Evolutionary conservation across 1,140 invertebrate species (phyloP), one percentile per base, ranked within the genome.

Genomic region (Microvelia longipes): DNA sequence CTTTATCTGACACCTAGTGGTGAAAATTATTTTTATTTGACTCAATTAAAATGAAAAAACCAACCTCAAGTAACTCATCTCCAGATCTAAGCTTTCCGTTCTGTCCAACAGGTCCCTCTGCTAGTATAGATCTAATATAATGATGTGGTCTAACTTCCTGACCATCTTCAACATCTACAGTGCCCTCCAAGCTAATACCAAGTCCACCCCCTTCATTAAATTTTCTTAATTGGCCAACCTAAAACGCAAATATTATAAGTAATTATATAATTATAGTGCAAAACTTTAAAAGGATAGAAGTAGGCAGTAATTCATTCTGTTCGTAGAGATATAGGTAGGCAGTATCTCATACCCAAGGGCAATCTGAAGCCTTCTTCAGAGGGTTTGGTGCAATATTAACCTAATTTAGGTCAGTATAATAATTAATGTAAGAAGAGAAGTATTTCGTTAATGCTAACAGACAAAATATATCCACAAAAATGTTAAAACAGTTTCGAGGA

Each of bases 11-110:
- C n/a, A n/a, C n/a, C n/a, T n/a, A n/a, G n/a, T n/a, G n/a, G n/a
- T n/a, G n/a, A n/a, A n/a, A n/a, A n/a, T n/a, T n/a, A n/a, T n/a
- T n/a, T n/a, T n/a, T n/a, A n/a, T n/a, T n/a, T n/a, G n/a, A n/a
- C n/a, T n/a, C n/a, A n/a, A n/a, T n/a, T n/a, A n/a, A n/a, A n/a
- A n/a, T n/a, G n/a, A n/a, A n/a, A n/a, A n/a, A n/a, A n/a, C n/a
- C n/a, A n/a, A n/a, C 90, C 85, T 84, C 88, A 15, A 96, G 82
- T 28, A 98, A 81, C 80, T 98, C 95, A 81, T 98, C 95, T 1
- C 94, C 93, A 68, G 90, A 90, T 70, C 85, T 85, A 1, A 97
- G 83, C 27, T 85, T 76, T 1, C 87, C 87, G 74, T 88, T 87
- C 68, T 83, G 80, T 0, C 90, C 91, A 0, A 94, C 90, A 0